Base-by-base conservation (phyloP, 2,888 invertebrate genomes). In the Lamellibrachia columna region DNA sequence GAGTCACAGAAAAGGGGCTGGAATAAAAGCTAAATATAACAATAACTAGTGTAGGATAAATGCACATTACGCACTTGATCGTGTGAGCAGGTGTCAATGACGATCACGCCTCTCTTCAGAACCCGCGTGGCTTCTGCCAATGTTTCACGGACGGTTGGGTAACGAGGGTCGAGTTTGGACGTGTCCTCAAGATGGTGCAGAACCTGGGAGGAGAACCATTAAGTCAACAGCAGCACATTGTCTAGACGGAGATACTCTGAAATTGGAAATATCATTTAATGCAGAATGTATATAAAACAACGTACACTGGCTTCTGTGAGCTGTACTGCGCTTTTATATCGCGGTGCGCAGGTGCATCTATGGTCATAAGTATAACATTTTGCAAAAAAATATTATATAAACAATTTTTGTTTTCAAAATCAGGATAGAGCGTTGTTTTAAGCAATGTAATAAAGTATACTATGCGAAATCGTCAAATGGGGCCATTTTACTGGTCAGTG, bases 151-250 rank as follows among this genome's bases (percentile, higher is more conserved):
- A 75, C 22, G 75, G 22, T 75, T 75, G 75, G 75, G 6, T 75
- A 75, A 22, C 75, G 75, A 22, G 15, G 15, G 75, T 75, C 75
- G 75, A 75, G 22, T 22, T 75, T 75, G 75, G 75, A 75, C 22
- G 75, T 75, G 75, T 75, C 75, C 22, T 75, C 75, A 75, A 75
- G 75, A 75, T 75, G 75, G 75, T 75, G 75, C 75, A 75, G 75
- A 22, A 75, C 75, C 75, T 75, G 75, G 15, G 22, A 22, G 22
- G 3, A 15, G 22, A 75, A 75, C 75, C 2, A 22, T 15, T 15
- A 75, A 11, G 15, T 75, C 75, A 75, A 75, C 1, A 22, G 75
- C 75, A 75, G 75, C 75, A 75, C 22, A 6, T 75, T 15, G 3
- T 75, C 2, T 22, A 22, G 22, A 22, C 15, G 1, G 60, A 9